These are phyloP conservation scores for Ovibos moschatus DNA, from an alignment of 2,113 vertebrate species.

Conservation along the genomic window DNA sequence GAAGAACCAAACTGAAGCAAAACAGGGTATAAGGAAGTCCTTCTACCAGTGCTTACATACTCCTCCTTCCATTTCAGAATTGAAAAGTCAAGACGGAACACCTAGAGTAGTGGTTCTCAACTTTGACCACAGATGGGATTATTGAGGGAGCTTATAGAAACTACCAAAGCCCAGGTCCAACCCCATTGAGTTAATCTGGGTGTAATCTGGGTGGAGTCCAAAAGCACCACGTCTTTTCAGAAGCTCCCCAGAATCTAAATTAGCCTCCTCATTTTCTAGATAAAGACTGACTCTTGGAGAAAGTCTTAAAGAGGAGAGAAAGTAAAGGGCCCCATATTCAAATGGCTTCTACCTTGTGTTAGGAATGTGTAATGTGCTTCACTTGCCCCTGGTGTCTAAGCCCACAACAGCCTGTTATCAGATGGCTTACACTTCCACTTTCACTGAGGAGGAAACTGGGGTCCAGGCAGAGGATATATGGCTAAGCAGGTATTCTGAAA, in stretches of 20 bases:
- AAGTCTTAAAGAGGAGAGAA: neutral
- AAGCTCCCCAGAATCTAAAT: neutral
- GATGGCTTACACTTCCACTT: neutral
- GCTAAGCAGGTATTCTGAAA: neutral
- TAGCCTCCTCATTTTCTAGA: neutral
- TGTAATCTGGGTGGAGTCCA: neutral
- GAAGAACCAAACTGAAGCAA: neutral
- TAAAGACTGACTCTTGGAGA: neutral
- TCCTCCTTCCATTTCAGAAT: neutral
- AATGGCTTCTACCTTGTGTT: neutral
- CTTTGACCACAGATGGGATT: neutral
- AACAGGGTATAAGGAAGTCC: neutral
- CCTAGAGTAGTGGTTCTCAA: neutral
- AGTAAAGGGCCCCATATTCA: neutral
- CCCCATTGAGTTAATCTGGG: neutral
- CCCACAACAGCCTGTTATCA: too few species aligned
- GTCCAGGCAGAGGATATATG: neutral
- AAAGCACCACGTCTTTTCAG: neutral
- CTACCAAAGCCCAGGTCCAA: neutral
- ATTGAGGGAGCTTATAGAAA: neutral
- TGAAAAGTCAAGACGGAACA: neutral
- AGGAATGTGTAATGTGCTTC: rapidly evolving
- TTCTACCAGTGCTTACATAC: too few species aligned
- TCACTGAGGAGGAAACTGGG: neutral
- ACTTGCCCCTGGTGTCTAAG: rapidly evolving